These are phyloP conservation scores for Xenopus laevis DNA, from an alignment of 2,113 vertebrate genomes.

Conservation along the genomic window DNA sequence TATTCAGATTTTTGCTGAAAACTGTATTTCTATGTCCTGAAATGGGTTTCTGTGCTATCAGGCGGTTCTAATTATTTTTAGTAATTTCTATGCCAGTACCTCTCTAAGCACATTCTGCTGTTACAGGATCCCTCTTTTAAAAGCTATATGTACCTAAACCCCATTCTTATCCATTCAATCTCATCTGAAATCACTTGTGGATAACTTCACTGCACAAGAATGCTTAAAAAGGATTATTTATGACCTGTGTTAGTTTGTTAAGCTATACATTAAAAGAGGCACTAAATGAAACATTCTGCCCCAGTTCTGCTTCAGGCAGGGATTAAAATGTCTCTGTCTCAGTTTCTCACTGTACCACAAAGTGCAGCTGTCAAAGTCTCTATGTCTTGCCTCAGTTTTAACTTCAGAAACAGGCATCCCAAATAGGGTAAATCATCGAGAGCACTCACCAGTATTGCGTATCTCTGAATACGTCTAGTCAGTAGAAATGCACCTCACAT, in stretches of 20 bases:
- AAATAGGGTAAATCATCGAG: neutral
- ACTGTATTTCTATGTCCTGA: conserved; percentile 1
- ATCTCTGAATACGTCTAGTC: neutral
- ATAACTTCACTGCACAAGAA: conserved; percentile 23
- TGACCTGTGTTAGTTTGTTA: conserved; percentile 13
- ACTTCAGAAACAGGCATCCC: neutral
- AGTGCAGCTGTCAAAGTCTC: conserved; percentile 20
- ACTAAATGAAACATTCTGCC: conserved; percentile 9
- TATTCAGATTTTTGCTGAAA: neutral
- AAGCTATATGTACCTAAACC: neutral
- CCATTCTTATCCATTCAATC: conserved; percentile 17
- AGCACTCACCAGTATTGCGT: neutral
- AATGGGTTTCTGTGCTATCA: neutral
- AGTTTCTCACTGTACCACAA: conserved; percentile 8
- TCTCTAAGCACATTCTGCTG: conserved; percentile 15
- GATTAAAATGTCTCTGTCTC: conserved; percentile 7
- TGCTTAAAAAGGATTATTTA: conserved; percentile 18
- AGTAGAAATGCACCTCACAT: neutral
- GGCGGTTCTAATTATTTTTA: conserved; percentile 17
- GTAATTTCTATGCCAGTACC: conserved; percentile 23
- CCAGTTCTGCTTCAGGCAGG: conserved; percentile 11
- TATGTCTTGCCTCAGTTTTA: conserved; percentile 3
- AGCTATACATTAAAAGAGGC: conserved; percentile 1
- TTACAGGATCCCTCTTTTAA: conserved; percentile 14
- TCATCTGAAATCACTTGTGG: conserved; percentile 26